Percentiles rank a stretch among this genome's conserved stretches.
Evolutionary conservation across 2,797 vertebrate genomes (phyloP).

Genomic region (Podargus strigoides): DNA sequence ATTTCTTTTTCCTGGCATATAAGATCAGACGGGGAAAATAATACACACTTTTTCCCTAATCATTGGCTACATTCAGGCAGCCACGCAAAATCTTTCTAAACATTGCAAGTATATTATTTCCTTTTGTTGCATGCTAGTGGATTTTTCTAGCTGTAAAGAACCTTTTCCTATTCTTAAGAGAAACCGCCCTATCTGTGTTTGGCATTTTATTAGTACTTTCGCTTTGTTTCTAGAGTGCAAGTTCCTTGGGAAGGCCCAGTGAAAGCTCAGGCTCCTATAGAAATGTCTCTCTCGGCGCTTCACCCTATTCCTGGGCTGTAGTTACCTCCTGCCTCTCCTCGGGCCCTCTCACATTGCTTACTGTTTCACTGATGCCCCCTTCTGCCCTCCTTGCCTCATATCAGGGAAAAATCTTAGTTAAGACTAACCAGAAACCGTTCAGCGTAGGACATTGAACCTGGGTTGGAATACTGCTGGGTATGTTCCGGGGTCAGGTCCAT

Average conservation of each 20-base stretch:
- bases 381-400: constrained; percentile 27
- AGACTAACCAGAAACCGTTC: accelerated
- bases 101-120: accelerated
- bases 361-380: constrained; percentile 54
- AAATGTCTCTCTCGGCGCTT: not conserved
- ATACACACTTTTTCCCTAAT: not conserved
- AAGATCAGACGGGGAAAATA: not conserved
- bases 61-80: not conserved
- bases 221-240: accelerated
- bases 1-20: not conserved
- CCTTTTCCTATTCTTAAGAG: not conserved
- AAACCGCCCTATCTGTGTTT: not conserved
- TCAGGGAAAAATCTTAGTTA: not conserved
- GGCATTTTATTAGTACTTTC: not conserved
- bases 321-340: not conserved
- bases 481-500: not conserved
- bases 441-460: accelerated
- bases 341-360: not conserved
- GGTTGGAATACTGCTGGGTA: not conserved
- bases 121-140: not conserved
- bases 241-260: not conserved
- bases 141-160: not conserved
- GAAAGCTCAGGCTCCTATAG: not conserved
- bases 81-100: not conserved
- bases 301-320: accelerated